A percentile compares a stretch with the other conserved stretches of the same genome.
Evolutionary conservation across 2,113 vertebrate species (phyloP).

Genomic region (Oncorhynchus masou): DNA sequence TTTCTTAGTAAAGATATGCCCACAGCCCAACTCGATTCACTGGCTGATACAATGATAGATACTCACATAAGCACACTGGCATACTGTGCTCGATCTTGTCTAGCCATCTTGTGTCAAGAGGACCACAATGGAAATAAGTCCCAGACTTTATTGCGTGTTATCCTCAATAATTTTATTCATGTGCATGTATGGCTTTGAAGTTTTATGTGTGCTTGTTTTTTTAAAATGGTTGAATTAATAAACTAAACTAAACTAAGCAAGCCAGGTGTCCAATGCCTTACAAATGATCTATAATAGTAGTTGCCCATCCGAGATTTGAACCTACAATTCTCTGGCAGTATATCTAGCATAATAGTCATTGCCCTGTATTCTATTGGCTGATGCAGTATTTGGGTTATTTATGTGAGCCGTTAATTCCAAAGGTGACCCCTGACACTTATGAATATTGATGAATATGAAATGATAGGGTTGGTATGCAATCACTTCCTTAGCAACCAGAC

Average conservation of each 20-base stretch:
- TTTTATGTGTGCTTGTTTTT: too few relatives aligned
- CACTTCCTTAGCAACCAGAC: constrained; percentile 43
- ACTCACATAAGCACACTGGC: not conserved
- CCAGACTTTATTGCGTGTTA: too few relatives aligned
- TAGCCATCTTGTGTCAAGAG: too few relatives aligned
- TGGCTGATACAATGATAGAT: constrained; percentile 25
- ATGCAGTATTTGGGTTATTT: constrained; percentile 17
- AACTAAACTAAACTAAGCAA: not conserved
- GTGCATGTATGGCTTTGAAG: too few relatives aligned
- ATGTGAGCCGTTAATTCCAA: constrained; percentile 39
- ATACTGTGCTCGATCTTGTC: too few relatives aligned
- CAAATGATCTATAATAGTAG: not conserved
- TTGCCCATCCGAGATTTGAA: too few relatives aligned
- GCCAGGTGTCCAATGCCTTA: not conserved
- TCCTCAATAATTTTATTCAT: too few relatives aligned
- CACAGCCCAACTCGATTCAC: not conserved
- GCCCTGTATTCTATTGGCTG: not conserved
- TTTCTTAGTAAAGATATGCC: not conserved
- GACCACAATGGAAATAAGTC: too few relatives aligned
- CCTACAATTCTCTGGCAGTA: not conserved
- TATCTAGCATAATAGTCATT: not conserved
- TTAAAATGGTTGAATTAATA: too few relatives aligned
- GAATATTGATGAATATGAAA: constrained; percentile 52
- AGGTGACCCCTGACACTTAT: constrained; percentile 31
- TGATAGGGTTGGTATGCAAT: constrained; percentile 33